Percentiles rank a stretch among this genome's conserved stretches.
Conservation (phyloP, 2,888 invertebrate genomes). For the Epistrophe grossulariae region DNA sequence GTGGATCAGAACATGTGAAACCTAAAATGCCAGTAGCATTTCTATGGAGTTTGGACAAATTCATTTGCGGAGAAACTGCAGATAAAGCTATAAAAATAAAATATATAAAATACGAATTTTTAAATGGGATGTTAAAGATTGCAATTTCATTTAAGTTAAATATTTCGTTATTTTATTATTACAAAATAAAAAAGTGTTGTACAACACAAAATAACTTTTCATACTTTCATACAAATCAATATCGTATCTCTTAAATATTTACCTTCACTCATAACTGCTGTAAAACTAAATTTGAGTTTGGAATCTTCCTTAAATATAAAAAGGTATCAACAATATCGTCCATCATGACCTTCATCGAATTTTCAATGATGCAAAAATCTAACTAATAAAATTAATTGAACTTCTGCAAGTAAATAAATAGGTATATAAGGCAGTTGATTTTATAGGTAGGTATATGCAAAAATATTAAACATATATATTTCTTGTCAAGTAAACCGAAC, state of each 20-base stretch:
- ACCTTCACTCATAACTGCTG: too few species aligned
- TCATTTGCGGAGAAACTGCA: too few species aligned
- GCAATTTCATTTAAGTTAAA: too few species aligned
- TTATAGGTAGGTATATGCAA: constrained; percentile 12
- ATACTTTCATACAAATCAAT: neutral
- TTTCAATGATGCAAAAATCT: neutral
- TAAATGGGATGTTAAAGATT: too few species aligned
- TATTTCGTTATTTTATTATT: too few species aligned
- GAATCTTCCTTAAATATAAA: neutral
- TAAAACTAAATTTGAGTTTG: neutral
- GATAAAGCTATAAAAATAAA: too few species aligned
- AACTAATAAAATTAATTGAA: constrained; percentile 10
- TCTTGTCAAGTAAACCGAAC: constrained; percentile 13
- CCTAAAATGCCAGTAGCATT: too few species aligned
- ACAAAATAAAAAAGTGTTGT: too few species aligned
- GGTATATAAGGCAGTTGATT: constrained; percentile 3
- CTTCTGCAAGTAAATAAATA: neutral
- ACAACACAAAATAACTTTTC: neutral
- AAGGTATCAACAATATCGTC: neutral
- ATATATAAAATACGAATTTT: too few species aligned
- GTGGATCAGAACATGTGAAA: too few species aligned
- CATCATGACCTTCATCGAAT: constrained; percentile 8
- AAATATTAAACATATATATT: constrained; percentile 5
- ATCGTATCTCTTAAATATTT: neutral
- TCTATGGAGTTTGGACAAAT: too few species aligned